Conservation (phyloP, 2,888 invertebrate species). For the Drosophila parthenogenetica region DNA sequence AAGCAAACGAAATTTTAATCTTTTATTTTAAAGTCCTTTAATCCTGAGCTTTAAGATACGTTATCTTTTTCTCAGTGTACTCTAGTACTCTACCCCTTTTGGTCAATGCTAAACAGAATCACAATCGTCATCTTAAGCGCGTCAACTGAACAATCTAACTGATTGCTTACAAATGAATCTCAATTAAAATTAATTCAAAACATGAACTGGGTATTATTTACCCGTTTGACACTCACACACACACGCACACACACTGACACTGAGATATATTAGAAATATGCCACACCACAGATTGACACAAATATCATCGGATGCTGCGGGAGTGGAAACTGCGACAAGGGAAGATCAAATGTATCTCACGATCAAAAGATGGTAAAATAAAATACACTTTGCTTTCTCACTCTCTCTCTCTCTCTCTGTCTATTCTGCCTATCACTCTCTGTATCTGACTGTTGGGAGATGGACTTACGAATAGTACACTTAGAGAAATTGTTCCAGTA, state of each 20-base stretch:
- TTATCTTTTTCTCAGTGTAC: too few species aligned
- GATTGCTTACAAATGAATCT: conserved; percentile 81
- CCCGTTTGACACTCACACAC: conserved; percentile 71
- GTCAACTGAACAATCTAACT: conserved; percentile 74
- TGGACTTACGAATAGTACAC: conserved; percentile 1
- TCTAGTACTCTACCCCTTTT: background rate
- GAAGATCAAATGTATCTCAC: conserved; percentile 56
- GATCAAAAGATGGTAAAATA: conserved; percentile 24
- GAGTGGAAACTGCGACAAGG: conserved; percentile 2
- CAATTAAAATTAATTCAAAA: conserved; percentile 82
- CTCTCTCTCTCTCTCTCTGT: background rate
- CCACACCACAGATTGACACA: conserved; percentile 80
- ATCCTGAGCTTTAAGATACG: too few species aligned
- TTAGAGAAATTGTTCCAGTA: too few species aligned
- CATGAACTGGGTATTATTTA: conserved; percentile 81
- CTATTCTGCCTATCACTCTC: background rate
- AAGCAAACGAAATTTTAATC: too few species aligned
- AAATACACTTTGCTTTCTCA: background rate
- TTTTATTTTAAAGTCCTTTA: too few species aligned
- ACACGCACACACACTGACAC: conserved; percentile 7
- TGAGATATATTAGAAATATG: conserved; percentile 58
- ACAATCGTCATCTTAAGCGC: conserved; percentile 66
- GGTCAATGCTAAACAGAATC: conserved; percentile 48
- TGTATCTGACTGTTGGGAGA: background rate
- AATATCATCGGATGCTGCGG: conserved; percentile 44